These are phyloP conservation scores for Muntiacus reevesi DNA, from an alignment of 2,113 vertebrate species.

Conservation along the genomic window DNA sequence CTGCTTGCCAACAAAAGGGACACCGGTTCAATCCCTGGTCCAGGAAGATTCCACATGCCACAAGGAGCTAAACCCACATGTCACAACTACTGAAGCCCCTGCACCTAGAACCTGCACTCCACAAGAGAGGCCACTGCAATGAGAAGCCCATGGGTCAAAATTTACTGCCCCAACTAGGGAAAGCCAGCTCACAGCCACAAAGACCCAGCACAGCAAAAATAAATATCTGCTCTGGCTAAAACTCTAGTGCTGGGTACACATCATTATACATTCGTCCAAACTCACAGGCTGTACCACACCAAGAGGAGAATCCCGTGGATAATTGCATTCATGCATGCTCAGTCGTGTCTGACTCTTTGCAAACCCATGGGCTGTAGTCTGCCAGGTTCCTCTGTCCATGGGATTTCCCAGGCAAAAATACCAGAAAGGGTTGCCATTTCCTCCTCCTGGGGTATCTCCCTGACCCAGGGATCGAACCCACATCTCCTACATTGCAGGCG, in stretches of 20 bases:
- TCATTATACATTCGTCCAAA: not conserved
- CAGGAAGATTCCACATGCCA: not conserved
- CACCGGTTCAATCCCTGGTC: accelerated
- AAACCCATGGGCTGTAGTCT: not conserved
- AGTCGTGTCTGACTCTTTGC: not conserved
- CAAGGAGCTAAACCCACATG: not conserved
- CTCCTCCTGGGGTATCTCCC: not conserved
- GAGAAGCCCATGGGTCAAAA: accelerated
- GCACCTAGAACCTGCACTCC: not conserved
- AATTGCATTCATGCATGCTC: not conserved
- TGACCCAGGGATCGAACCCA: not conserved
- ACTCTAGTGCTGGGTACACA: not conserved
- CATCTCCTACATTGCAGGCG: not conserved
- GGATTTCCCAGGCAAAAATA: not conserved
- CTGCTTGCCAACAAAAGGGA: not conserved
- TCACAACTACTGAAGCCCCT: not conserved
- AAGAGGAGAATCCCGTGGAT: not conserved
- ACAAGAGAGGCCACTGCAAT: not conserved
- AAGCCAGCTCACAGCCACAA: not conserved
- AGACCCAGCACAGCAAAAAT: not conserved
- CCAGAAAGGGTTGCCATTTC: not conserved
- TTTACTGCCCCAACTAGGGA: not conserved
- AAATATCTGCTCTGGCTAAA: not conserved
- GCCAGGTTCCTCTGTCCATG: not conserved
- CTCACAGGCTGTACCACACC: not conserved